Percentiles rank a stretch among this genome's conserved stretches.
Evolutionary conservation across 2,888 invertebrate species (phyloP).

Genomic region (Portevinia maculata): DNA sequence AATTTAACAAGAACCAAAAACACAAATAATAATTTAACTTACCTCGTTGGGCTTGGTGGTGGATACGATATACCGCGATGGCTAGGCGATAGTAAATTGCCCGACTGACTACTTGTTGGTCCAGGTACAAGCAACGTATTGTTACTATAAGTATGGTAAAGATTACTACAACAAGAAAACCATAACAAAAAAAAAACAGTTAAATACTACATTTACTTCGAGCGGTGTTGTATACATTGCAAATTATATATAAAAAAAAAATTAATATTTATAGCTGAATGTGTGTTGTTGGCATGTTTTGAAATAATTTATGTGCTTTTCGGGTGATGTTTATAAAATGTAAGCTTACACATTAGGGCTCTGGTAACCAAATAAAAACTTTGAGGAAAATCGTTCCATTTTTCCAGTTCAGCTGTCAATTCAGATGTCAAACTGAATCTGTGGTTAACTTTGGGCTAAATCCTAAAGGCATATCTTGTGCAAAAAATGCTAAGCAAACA

Average conservation of each 20-base stretch:
- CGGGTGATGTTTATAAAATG: neutral
- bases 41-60: constrained; percentile 88
- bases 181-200: constrained; percentile 73
- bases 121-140: constrained; percentile 85
- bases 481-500: too few relatives aligned
- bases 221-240: constrained; percentile 62
- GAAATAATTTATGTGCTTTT: constrained; percentile 2
- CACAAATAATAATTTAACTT: constrained; percentile 79
- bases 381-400: too few relatives aligned
- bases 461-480: too few relatives aligned
- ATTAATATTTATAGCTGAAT: constrained; percentile 12
- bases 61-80: constrained; percentile 91
- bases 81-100: constrained; percentile 84
- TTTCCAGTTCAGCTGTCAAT: too few relatives aligned
- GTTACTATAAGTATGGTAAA: constrained; percentile 83
- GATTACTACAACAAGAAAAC: constrained; percentile 79
- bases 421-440: too few relatives aligned
- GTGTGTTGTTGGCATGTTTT: neutral
- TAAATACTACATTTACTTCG: constrained; percentile 70
- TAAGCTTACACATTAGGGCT: too few relatives aligned
- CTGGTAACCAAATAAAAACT: too few relatives aligned
- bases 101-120: constrained; percentile 82
- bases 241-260: constrained; percentile 44
- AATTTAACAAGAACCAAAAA: constrained; percentile 2
- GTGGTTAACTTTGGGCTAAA: too few relatives aligned